Conservation (phyloP, 2,888 invertebrate species). For the Tuberolachnus salignus region DNA sequence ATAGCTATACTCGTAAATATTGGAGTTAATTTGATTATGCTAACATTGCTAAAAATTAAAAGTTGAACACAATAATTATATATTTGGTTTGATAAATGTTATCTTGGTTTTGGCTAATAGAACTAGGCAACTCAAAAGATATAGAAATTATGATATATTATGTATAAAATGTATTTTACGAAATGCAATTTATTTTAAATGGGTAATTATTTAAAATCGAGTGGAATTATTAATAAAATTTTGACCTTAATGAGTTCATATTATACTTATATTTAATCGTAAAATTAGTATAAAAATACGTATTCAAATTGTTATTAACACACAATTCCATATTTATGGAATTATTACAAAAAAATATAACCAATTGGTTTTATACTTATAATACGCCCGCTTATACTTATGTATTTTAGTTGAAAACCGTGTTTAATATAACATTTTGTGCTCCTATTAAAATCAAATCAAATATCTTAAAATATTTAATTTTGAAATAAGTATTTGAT, state of each 20-base stretch:
- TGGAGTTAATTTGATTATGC: conserved; percentile 11
- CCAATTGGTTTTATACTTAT: background rate
- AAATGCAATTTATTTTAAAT: background rate
- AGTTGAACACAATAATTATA: conserved; percentile 44
- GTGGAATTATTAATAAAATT: background rate
- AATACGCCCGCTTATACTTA: no score
- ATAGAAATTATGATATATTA: background rate
- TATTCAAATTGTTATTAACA: no score
- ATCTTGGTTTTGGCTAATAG: background rate
- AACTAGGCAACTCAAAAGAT: conserved; percentile 25
- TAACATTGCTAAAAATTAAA: conserved; percentile 27
- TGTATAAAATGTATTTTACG: background rate
- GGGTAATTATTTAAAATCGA: background rate
- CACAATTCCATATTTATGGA: no score
- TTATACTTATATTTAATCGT: background rate
- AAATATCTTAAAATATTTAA: no score
- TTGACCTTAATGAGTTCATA: background rate
- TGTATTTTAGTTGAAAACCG: no score
- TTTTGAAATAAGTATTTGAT: no score
- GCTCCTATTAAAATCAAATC: no score
- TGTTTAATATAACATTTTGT: no score
- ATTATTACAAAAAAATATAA: background rate
- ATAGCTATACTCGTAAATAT: conserved; percentile 18
- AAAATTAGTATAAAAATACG: background rate
- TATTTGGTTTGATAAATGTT: conserved; percentile 25